Conservation (phyloP, 2,888 invertebrate genomes). For the Hydrotaea cyrtoneurina region DNA sequence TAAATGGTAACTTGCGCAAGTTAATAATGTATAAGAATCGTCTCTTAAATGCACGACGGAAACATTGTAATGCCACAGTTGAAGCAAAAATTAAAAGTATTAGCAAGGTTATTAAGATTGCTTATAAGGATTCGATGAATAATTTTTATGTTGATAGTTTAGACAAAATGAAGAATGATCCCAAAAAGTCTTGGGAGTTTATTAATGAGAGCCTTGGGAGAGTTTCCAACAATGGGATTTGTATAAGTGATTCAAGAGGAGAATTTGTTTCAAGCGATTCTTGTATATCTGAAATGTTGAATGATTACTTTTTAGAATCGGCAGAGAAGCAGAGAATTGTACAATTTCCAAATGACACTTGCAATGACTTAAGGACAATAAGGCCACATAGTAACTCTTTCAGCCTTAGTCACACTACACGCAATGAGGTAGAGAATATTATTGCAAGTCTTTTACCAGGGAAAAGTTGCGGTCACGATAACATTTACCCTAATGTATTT, state of each 20-base stretch:
- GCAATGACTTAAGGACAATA: no score
- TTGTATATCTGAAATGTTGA: not conserved
- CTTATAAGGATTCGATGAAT: not conserved
- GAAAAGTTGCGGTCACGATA: constrained; percentile 7
- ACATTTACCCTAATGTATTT: constrained; percentile 20
- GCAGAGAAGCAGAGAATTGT: not conserved
- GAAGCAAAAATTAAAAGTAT: not conserved
- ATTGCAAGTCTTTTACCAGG: not conserved
- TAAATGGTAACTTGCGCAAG: constrained; percentile 23
- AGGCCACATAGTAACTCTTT: no score
- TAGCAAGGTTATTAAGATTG: not conserved
- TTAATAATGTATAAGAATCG: constrained; percentile 10
- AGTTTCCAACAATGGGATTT: not conserved
- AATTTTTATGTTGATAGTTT: not conserved
- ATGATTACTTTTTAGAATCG: not conserved
- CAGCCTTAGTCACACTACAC: no score
- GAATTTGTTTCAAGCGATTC: not conserved
- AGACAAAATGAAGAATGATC: not conserved
- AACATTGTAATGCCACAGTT: not conserved
- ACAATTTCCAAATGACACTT: not conserved
- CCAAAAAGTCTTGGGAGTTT: constrained; percentile 10
- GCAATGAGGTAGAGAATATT: not conserved
- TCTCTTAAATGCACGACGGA: not conserved
- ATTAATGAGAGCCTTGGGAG: constrained; percentile 23
- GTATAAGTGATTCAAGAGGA: not conserved